A percentile compares a stretch with the other conserved stretches of the same genome.
These are phyloP conservation scores for Gymnosoma rotundatum DNA, from an alignment of 2,888 invertebrate species.

Conservation along the genomic window DNA sequence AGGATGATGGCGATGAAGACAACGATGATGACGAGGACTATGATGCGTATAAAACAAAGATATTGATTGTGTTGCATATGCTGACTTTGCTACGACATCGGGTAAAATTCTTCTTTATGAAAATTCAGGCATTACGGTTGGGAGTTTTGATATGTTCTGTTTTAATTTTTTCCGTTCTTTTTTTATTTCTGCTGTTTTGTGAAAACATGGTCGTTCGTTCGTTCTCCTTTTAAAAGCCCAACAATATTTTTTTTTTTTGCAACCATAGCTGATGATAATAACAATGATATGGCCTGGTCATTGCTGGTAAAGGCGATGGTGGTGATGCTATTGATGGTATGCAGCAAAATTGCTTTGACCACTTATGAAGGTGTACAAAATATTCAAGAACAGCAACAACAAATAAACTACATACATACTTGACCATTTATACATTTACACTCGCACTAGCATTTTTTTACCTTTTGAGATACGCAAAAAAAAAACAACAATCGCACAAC, in stretches of 20 bases:
- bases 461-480: constrained; percentile 62
- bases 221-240: constrained; percentile 56
- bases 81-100: constrained; percentile 60
- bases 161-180: constrained; percentile 27
- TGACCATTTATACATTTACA: constrained; percentile 61
- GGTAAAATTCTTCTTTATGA: constrained; percentile 53
- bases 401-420: constrained; percentile 59
- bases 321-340: constrained; percentile 54
- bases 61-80: constrained; percentile 63
- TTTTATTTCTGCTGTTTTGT: constrained; percentile 24
- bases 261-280: constrained; percentile 63
- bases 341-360: constrained; percentile 39
- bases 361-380: constrained; percentile 69
- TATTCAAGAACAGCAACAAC: constrained; percentile 41
- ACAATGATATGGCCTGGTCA: constrained; percentile 63
- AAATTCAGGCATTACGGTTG: constrained; percentile 48
- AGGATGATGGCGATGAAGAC: constrained; percentile 30
- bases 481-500: constrained; percentile 8
- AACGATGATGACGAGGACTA: constrained; percentile 36
- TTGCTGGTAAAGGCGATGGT: constrained; percentile 54
- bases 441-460: constrained; percentile 50
- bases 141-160: constrained; percentile 61
- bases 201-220: constrained; percentile 49
- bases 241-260: constrained; percentile 64
- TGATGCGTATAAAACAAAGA: constrained; percentile 63